Conservation (phyloP, 2,888 invertebrate genomes). For the Luperina testacea region DNA sequence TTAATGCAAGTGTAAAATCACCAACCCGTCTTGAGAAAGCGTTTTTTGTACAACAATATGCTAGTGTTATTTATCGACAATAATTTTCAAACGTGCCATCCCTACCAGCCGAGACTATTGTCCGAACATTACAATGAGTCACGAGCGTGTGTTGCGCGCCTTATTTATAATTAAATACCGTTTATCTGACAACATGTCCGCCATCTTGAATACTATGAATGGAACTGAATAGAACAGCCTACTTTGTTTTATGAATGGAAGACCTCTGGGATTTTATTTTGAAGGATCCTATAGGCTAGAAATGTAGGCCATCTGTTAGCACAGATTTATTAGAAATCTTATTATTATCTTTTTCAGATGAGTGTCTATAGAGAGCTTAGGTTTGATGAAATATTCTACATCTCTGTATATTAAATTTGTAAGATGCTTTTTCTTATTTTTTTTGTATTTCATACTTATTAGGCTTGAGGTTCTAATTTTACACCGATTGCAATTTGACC, state of each 20-base stretch:
- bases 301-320: background rate
- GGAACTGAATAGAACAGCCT: slow-evolving; percentile 42
- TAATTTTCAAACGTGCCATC: slow-evolving; percentile 41
- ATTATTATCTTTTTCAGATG: background rate
- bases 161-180: slow-evolving; percentile 69
- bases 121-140: slow-evolving; percentile 63
- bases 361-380: background rate
- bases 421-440: background rate
- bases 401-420: background rate
- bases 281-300: background rate
- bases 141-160: slow-evolving; percentile 52
- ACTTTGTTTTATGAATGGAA: slow-evolving; percentile 38
- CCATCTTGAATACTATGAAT: slow-evolving; percentile 51
- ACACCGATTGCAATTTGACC: background rate
- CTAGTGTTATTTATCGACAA: slow-evolving; percentile 40
- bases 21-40: background rate
- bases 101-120: slow-evolving; percentile 58
- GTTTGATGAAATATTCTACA: background rate
- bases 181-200: slow-evolving; percentile 57
- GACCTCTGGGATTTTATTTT: slow-evolving; percentile 21
- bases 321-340: background rate
- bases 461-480: background rate
- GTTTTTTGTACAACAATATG: too few species aligned
- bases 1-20: background rate
- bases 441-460: background rate